These are phyloP conservation scores for Octopus bimaculoides DNA, from an alignment of 1,140 invertebrate genomes.

Conservation along the genomic window DNA sequence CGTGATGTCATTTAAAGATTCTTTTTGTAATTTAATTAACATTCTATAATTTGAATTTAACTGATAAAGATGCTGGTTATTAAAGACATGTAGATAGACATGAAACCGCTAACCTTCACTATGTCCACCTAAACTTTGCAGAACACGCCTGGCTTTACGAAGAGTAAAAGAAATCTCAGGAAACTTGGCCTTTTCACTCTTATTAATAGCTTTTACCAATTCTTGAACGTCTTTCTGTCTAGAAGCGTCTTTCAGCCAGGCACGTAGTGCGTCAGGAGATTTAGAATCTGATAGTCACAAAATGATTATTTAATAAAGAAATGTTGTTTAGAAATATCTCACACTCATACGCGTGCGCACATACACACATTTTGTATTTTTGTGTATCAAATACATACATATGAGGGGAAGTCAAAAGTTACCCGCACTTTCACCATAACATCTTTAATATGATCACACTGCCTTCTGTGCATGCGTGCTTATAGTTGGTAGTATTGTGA, in stretches of 20 bases:
- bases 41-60: too few relatives aligned
- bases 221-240: not conserved
- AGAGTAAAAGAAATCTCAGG: not conserved
- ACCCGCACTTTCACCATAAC: too few relatives aligned
- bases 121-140: not conserved
- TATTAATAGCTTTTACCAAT: not conserved
- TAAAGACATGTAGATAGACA: too few relatives aligned
- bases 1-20: too few relatives aligned
- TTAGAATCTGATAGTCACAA: not conserved
- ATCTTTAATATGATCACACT: too few relatives aligned
- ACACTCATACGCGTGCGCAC: not conserved
- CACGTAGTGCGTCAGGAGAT: not conserved
- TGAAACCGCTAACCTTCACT: not conserved
- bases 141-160: not conserved
- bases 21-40: too few relatives aligned
- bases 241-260: not conserved
- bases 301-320: not conserved
- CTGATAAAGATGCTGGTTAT: too few relatives aligned
- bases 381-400: too few relatives aligned
- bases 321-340: not conserved
- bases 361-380: too few relatives aligned
- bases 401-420: too few relatives aligned
- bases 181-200: not conserved
- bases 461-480: too few relatives aligned
- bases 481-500: too few relatives aligned